Evolutionary conservation across 2,113 vertebrate species (phyloP).

Genomic region (human): DNA sequence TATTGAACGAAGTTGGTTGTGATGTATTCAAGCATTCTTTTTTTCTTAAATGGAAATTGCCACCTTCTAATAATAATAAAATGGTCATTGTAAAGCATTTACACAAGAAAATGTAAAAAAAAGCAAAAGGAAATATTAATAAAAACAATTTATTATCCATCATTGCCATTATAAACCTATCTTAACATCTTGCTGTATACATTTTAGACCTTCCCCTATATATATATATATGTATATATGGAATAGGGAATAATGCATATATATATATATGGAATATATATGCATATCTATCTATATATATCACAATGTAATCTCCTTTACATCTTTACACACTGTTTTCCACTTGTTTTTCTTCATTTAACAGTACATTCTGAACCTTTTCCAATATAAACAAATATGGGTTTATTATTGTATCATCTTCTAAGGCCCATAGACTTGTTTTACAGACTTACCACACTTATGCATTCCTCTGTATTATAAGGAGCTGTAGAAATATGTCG

Average conservation of each 20-base stretch:
- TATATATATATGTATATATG: neutral
- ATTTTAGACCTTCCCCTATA: neutral
- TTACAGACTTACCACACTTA: neutral
- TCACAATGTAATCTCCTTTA: neutral
- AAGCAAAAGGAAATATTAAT: neutral
- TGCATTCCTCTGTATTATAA: neutral
- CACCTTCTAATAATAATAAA: neutral
- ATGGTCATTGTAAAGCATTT: neutral
- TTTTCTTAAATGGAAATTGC: slow-evolving; percentile 5
- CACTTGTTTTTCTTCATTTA: neutral
- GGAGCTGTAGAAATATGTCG: neutral
- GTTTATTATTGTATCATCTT: neutral
- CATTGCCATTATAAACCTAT: neutral
- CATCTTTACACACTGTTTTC: neutral
- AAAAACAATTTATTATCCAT: neutral
- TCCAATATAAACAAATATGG: neutral
- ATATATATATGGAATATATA: neutral
- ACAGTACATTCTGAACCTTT: neutral
- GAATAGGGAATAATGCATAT: neutral
- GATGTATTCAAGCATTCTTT: neutral
- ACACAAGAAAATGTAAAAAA: neutral
- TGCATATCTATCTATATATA: neutral
- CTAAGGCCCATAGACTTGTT: neutral
- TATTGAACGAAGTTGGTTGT: neutral
- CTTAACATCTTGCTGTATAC: neutral